Evolutionary conservation across 2,888 invertebrate species (phyloP).

Genomic region (Drosophila nr. perissopoda): DNA sequence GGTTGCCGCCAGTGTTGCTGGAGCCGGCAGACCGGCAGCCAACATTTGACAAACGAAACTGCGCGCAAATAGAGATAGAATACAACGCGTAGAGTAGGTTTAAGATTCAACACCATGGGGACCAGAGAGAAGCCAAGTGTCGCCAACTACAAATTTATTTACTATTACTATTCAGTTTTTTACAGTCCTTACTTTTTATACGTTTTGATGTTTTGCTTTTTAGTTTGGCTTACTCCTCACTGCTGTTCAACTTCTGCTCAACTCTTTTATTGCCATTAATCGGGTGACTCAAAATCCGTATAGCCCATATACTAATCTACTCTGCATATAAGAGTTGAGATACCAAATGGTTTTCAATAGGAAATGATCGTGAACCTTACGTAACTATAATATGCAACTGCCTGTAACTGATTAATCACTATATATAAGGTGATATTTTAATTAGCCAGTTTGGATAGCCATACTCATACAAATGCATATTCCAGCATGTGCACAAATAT

Average conservation of each 20-base stretch:
- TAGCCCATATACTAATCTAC: background rate
- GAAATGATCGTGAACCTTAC: background rate
- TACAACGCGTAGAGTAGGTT: slow-evolving; percentile 58
- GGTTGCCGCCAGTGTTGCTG: slow-evolving; percentile 63
- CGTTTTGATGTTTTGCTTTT: slow-evolving; percentile 32
- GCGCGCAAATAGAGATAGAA: slow-evolving; percentile 48
- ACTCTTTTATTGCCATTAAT: slow-evolving; percentile 6
- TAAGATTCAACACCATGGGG: slow-evolving; percentile 81
- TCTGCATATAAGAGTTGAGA: background rate
- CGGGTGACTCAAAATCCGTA: slow-evolving; percentile 13
- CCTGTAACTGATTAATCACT: background rate
- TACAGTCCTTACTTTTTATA: slow-evolving; percentile 54
- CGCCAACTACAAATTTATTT: slow-evolving; percentile 80
- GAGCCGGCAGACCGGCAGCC: slow-evolving; percentile 80
- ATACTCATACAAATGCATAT: background rate
- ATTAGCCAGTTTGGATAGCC: background rate
- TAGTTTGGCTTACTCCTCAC: slow-evolving; percentile 18
- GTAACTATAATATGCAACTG: background rate
- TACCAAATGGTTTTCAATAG: background rate
- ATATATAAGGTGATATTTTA: background rate
- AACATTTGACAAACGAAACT: slow-evolving; percentile 73
- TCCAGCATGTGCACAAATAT: background rate
- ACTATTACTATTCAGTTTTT: slow-evolving; percentile 60
- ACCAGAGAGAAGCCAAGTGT: slow-evolving; percentile 78
- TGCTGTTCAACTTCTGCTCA: slow-evolving; percentile 22